phyloP scores from a whole-genome alignment of 1,140 invertebrate genomes.

The Melipona quadrifasciata region DNA sequence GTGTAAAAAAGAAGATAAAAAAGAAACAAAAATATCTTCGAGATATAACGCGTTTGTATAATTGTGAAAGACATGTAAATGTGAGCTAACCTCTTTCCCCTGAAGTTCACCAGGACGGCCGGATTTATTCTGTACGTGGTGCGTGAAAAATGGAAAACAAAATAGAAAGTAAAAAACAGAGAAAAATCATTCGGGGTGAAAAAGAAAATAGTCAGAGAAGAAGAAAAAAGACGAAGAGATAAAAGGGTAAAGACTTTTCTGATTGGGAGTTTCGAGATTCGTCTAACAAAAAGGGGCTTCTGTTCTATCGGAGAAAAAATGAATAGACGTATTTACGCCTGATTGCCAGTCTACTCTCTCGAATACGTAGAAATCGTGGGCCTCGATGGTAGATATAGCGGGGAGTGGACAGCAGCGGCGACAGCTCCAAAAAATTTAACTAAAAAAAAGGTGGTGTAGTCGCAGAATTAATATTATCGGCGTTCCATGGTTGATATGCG shows the following conservation, averaged over 20 bases:
- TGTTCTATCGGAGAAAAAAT: not conserved
- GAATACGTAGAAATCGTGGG: constrained; percentile 34
- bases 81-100: constrained; percentile 81
- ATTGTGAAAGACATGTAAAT: constrained; percentile 33
- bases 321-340: constrained; percentile 15
- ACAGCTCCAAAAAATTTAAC: constrained; percentile 71
- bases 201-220: not conserved
- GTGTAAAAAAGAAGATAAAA: constrained; percentile 20
- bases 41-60: constrained; percentile 48
- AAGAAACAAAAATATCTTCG: constrained; percentile 32
- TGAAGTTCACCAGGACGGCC: constrained; percentile 81
- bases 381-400: constrained; percentile 55
- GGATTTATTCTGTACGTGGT: constrained; percentile 72
- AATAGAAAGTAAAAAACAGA: constrained; percentile 13
- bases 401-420: constrained; percentile 63
- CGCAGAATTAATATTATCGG: constrained; percentile 61
- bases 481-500: constrained; percentile 41
- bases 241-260: too few species aligned
- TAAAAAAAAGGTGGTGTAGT: constrained; percentile 59
- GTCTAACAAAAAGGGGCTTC: not conserved
- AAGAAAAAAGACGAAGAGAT: too few species aligned
- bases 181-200: constrained; percentile 25
- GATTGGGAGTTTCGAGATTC: not conserved
- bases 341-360: constrained; percentile 60
- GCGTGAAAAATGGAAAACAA: constrained; percentile 67